Base-by-base conservation (phyloP, 23 tunicate genomes). In the Styela plicata region DNA sequence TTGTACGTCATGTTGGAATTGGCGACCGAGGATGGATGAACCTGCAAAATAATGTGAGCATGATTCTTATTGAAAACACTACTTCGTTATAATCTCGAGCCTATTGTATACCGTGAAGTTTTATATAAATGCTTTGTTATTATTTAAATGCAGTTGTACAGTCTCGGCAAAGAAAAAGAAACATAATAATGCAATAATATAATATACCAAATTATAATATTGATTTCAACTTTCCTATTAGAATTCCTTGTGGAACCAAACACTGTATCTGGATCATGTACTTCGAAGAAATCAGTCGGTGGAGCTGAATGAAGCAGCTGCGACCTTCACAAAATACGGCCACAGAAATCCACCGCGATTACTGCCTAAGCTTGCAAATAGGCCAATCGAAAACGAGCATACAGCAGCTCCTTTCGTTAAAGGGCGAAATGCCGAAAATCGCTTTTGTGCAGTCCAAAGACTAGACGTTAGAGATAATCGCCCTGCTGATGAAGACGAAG, bases 221-320 rank as follows among this genome's bases (percentile, higher is more conserved):
- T n/a, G n/a, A n/a, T n/a, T n/a, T n/a, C n/a, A n/a, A 21, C 13
- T 71, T 13, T 30, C 17, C 5, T 23, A 44, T 24, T 24, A 53
- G 65, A 29, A 52, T 24, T 76, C 64, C 30, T 27, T 53, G 5
- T 53, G 31, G 32, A 76, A 76, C 28, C 81, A 76, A 57, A 53
- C 81, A 0, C 25, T 76, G 23, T 76, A 76, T 76, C 66, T 76
- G 10, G 64, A 44, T 36, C 81, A 76, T 36, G 81, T 76, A 19
- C 64, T 76, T 1, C 81, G 81, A 5, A 36, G 64, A 20, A 69
- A 53, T 13, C 24, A 18, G 5, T 3, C 26, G 5, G 36, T 3
- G 2, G 37, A 34, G 29, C 7, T 36, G 23, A 20, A 71, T 29
- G 77, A 3, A 13, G 57, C 10, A 7, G 13, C 7, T 5, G 57